Percentiles rank a stretch among this genome's conserved stretches.
phyloP scores from a whole-genome alignment of 2,888 invertebrate genomes.

The Andrena fulva region DNA sequence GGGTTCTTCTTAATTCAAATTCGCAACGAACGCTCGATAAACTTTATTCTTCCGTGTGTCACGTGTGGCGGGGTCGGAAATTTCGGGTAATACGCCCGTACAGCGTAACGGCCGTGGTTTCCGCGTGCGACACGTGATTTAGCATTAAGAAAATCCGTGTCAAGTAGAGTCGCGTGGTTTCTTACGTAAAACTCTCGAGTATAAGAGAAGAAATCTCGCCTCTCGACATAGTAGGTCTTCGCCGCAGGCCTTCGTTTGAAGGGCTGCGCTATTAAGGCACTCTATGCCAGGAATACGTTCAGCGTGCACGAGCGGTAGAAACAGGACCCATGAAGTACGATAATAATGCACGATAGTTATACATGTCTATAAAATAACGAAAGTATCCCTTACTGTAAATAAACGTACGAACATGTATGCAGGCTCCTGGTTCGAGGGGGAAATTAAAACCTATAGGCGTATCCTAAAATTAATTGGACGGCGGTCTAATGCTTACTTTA shows the following conservation, averaged over 20 bases:
- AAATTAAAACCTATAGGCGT: slow-evolving; percentile 60
- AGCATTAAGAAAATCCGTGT: slow-evolving; percentile 53
- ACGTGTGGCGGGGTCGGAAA: slow-evolving; percentile 52
- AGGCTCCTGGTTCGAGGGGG: slow-evolving; percentile 34
- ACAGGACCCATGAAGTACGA: slow-evolving; percentile 51
- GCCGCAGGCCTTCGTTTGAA: slow-evolving; percentile 42
- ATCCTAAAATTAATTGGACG: slow-evolving; percentile 82
- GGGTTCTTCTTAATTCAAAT: slow-evolving; percentile 24
- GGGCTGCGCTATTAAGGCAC: slow-evolving; percentile 76
- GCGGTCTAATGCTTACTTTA: slow-evolving; percentile 71
- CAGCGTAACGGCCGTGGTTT: slow-evolving; percentile 15
- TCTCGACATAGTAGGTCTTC: slow-evolving; percentile 64
- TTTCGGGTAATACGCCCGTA: background rate
- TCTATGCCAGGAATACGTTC: slow-evolving; percentile 77
- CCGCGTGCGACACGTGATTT: slow-evolving; percentile 32
- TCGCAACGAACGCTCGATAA: slow-evolving; percentile 73
- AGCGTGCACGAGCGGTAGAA: slow-evolving; percentile 63
- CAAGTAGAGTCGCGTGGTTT: slow-evolving; percentile 31
- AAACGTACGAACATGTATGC: slow-evolving; percentile 28
- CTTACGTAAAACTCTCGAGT: slow-evolving; percentile 59
- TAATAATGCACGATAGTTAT: slow-evolving; percentile 20
- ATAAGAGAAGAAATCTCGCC: slow-evolving; percentile 46
- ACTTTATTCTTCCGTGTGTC: slow-evolving; percentile 73
- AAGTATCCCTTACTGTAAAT: slow-evolving; percentile 34
- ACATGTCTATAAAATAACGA: slow-evolving; percentile 41